A percentile compares a stretch with the other conserved stretches of the same genome.
Evolutionary conservation across 2,888 invertebrate species (phyloP).

Genomic region (Mesorhabditis spiculigera): DNA sequence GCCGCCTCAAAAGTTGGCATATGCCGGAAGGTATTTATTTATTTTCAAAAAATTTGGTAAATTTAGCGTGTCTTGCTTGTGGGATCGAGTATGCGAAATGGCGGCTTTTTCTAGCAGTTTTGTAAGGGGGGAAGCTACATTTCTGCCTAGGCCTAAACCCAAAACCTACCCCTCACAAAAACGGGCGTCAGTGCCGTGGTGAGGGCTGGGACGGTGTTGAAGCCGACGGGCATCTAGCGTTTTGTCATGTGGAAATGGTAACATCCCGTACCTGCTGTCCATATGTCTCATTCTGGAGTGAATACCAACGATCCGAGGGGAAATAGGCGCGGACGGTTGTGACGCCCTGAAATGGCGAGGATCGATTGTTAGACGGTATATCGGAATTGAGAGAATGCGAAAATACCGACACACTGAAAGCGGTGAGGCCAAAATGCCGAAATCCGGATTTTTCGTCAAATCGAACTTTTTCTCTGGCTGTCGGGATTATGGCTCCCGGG

Average conservation of each 20-base stretch:
- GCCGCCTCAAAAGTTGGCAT: conserved; percentile 61
- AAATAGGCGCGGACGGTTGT: conserved; percentile 56
- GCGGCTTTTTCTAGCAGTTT: background rate
- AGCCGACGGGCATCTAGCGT: conserved; percentile 27
- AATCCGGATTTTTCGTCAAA: no score
- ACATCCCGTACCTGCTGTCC: conserved; percentile 15
- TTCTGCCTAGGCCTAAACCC: no score
- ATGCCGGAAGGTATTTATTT: background rate
- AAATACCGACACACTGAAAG: no score
- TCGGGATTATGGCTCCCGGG: no score
- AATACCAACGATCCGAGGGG: conserved; percentile 59
- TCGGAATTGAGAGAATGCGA: no score
- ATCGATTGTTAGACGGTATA: background rate
- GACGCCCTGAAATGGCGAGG: conserved; percentile 22
- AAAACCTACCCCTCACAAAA: conserved; percentile 36
- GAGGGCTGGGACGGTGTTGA: conserved; percentile 38
- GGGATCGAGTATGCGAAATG: background rate
- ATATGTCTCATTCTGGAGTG: conserved; percentile 37
- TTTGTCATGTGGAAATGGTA: conserved; percentile 8
- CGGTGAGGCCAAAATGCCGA: no score
- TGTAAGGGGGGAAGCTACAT: background rate
- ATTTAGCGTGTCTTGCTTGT: background rate
- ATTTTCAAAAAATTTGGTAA: background rate
- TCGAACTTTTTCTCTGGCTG: no score
- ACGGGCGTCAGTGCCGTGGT: conserved; percentile 39